A percentile compares a stretch with the other conserved stretches of the same genome.
phyloP scores from a whole-genome alignment of 1,140 invertebrate genomes.

The Pristionchus pacificus region DNA sequence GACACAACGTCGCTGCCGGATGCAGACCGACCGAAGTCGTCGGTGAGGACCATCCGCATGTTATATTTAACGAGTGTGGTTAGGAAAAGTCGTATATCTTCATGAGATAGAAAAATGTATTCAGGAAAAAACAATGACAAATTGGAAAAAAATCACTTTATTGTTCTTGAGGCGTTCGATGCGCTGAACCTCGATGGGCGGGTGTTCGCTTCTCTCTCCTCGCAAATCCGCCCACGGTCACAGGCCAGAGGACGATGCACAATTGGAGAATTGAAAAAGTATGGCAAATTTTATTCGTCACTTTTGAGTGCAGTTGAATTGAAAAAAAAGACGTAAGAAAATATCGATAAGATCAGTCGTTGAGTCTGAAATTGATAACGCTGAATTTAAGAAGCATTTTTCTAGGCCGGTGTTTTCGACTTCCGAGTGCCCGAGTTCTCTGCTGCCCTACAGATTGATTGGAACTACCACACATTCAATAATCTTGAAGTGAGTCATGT shows the following conservation, averaged over 20 bases:
- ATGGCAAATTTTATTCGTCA: too few species aligned
- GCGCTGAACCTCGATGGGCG: constrained; percentile 85
- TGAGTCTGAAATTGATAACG: constrained; percentile 35
- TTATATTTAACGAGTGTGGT: constrained; percentile 14
- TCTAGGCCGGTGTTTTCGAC: constrained; percentile 76
- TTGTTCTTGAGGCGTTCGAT: constrained; percentile 58
- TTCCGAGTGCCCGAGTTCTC: constrained; percentile 81
- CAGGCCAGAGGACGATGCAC: constrained; percentile 76
- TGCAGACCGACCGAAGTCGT: constrained; percentile 52
- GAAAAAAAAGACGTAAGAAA: not conserved
- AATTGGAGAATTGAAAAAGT: constrained; percentile 77
- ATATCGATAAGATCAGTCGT: not conserved
- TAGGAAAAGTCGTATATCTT: too few species aligned
- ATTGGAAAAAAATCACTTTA: too few species aligned
- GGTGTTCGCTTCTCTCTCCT: constrained; percentile 81
- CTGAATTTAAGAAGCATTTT: constrained; percentile 58
- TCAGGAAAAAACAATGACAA: too few species aligned
- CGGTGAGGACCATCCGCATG: constrained; percentile 21
- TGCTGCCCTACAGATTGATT: constrained; percentile 85
- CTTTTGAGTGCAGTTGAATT: not conserved
- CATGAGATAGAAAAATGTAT: too few species aligned
- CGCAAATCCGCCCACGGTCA: constrained; percentile 76
- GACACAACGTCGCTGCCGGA: constrained; percentile 61
- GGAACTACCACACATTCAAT: constrained; percentile 79
- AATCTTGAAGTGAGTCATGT: constrained; percentile 68